phyloP scores from a whole-genome alignment of 2,888 invertebrate genomes.

The Conops quadrifasciatus region DNA sequence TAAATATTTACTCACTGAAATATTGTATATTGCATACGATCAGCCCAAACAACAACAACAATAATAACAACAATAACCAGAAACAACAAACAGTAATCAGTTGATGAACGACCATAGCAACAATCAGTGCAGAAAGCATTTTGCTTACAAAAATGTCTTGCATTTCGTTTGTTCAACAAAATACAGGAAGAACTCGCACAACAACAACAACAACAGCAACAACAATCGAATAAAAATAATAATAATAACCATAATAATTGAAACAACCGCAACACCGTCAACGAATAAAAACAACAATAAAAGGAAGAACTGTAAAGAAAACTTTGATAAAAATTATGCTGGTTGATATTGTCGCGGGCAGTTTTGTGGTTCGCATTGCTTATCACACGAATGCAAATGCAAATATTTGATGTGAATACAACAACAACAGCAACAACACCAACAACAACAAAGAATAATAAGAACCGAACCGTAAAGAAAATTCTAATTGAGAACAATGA shows the following conservation, averaged over 20 bases:
- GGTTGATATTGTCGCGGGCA: background rate
- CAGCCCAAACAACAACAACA: background rate
- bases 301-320: background rate
- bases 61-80: background rate
- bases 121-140: conserved; percentile 1
- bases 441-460: conserved; percentile 15
- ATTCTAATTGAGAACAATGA: no score
- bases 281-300: conserved; percentile 11
- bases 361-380: background rate
- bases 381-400: conserved; percentile 39
- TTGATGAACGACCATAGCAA: background rate
- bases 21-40: background rate
- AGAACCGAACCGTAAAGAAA: no score
- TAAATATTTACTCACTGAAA: background rate
- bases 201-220: conserved; percentile 16
- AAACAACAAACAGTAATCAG: background rate
- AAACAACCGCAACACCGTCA: no score
- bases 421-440: conserved; percentile 5
- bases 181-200: conserved; percentile 10
- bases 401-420: conserved; percentile 31
- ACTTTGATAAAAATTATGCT: conserved; percentile 33
- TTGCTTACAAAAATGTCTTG: conserved; percentile 11
- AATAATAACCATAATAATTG: background rate
- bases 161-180: conserved; percentile 11
- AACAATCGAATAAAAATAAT: conserved; percentile 16